Evolutionary conservation across 2,888 invertebrate species (phyloP).

Genomic region (Drosophila subsilvestris): DNA sequence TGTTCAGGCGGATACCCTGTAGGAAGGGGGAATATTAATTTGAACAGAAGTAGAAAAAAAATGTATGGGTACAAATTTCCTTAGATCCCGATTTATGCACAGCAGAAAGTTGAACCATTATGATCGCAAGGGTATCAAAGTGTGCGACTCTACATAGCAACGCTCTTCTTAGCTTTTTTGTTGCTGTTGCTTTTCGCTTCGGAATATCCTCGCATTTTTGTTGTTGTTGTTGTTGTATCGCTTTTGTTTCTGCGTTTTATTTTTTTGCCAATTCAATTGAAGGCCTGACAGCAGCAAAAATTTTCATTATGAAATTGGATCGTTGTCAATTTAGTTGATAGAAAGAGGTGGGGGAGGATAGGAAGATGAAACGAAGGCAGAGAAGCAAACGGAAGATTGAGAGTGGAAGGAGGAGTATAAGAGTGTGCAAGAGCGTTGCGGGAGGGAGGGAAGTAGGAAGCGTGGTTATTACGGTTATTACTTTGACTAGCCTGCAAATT

Average conservation of each 20-base stretch:
- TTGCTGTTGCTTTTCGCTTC: constrained; percentile 18
- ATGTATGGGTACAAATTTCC: no score
- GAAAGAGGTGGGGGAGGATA: constrained; percentile 1
- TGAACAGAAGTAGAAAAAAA: neutral
- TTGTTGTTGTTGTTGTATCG: constrained; percentile 18
- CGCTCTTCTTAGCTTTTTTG: constrained; percentile 22
- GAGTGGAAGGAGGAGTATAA: neutral
- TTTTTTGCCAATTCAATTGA: constrained; percentile 71
- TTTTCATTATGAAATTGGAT: constrained; percentile 84
- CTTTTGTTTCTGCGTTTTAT: constrained; percentile 44
- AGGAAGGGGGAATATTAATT: neutral
- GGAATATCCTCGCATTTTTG: constrained; percentile 14
- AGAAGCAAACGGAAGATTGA: neutral
- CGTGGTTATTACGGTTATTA: constrained; percentile 37
- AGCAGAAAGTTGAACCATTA: no score
- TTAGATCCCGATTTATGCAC: no score
- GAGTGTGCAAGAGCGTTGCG: neutral
- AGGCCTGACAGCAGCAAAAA: constrained; percentile 76
- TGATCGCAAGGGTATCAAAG: neutral
- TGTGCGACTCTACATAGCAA: neutral
- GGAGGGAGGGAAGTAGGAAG: neutral
- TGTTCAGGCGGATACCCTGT: neutral
- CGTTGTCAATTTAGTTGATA: constrained; percentile 81
- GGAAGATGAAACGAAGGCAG: neutral
- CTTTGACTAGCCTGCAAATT: constrained; percentile 37